phyloP scores from a whole-genome alignment of 1,140 invertebrate species.

The Dendroctonus valens region DNA sequence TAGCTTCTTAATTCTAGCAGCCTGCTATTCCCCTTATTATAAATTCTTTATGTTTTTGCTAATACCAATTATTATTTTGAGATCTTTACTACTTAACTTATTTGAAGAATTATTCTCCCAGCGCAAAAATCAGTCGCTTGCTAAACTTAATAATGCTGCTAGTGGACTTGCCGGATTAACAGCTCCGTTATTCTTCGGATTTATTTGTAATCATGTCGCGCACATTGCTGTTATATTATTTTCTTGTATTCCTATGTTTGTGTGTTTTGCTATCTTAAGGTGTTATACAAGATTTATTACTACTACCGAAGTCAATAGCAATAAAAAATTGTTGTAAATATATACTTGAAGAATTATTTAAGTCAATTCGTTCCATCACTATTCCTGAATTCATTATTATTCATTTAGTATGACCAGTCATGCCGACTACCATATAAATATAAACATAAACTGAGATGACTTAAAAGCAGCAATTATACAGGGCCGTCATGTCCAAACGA shows the following conservation, averaged over 20 bases:
- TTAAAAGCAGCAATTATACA: too few relatives aligned
- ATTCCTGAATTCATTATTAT: too few relatives aligned
- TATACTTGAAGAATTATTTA: too few relatives aligned
- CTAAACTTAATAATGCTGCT: constrained; percentile 13
- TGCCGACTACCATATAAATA: too few relatives aligned
- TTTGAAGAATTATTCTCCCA: constrained; percentile 26
- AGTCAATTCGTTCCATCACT: too few relatives aligned
- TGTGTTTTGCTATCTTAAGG: constrained; percentile 24
- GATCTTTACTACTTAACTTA: constrained; percentile 15
- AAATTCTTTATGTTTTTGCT: constrained; percentile 14
- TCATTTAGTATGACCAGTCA: too few relatives aligned
- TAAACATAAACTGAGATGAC: too few relatives aligned
- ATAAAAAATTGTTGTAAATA: too few relatives aligned
- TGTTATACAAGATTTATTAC: constrained; percentile 9
- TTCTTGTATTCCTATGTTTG: constrained; percentile 28
- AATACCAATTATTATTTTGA: constrained; percentile 23
- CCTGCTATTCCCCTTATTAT: constrained; percentile 32
- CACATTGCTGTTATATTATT: constrained; percentile 33
- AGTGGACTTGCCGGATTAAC: constrained; percentile 23
- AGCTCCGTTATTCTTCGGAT: constrained; percentile 26
- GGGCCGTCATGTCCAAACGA: too few relatives aligned
- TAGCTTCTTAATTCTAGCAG: constrained; percentile 10
- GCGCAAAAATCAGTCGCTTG: constrained; percentile 20
- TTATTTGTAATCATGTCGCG: constrained; percentile 22
- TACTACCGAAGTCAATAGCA: background rate